Base-by-base conservation (phyloP, 2,888 invertebrate genomes). In the Drosophila parthenogenetica region DNA sequence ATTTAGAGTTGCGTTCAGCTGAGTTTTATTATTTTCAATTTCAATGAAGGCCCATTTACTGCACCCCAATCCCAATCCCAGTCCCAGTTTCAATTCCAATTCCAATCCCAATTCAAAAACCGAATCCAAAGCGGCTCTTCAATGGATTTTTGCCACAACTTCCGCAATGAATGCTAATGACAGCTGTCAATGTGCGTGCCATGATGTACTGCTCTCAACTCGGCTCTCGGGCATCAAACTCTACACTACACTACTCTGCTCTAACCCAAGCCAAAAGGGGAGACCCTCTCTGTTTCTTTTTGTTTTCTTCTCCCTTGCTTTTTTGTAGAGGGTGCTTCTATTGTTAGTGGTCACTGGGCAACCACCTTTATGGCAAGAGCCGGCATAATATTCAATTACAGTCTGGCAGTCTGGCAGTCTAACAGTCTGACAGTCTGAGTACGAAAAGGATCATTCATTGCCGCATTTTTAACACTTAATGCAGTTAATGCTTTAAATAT, bases 111-210 rank as follows among this genome's bases (percentile, higher is more conserved):
- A 71, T 19, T n/a, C 35, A 32, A 17, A 25, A 29, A 29, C 79
- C 78, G 60, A 63, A 71, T 19, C 16, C 35, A 35, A 17, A 17
- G 16, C 48, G 17, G 43, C 46, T 50, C 66, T 50, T 50, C 35
- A 49, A 45, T 42, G 17, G 66, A 37, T 65, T 72, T 74, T 61
- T 55, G 78, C 87, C 76, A 85, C 88, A 61, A 61, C 86, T 88
- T 86, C 89, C 87, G 83, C 79, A 80, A 75, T 84, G 84, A 89
- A 80, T 87, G 86, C 79, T 84, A 84, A 84, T 82, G 87, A 89
- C 87, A 88, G 87, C 87, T 89, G 89, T 85, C 89, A 81, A 79
- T 89, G 82, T 82, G 82, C 76, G 79, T 83, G 79, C 86, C 81
- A 69, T 77, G 79, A 87, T 87, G 89, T 71, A 89, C 82, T 81